Percentiles rank a stretch among this genome's conserved stretches.
Conservation (phyloP, 2,113 vertebrate species). For the Polypterus senegalus region DNA sequence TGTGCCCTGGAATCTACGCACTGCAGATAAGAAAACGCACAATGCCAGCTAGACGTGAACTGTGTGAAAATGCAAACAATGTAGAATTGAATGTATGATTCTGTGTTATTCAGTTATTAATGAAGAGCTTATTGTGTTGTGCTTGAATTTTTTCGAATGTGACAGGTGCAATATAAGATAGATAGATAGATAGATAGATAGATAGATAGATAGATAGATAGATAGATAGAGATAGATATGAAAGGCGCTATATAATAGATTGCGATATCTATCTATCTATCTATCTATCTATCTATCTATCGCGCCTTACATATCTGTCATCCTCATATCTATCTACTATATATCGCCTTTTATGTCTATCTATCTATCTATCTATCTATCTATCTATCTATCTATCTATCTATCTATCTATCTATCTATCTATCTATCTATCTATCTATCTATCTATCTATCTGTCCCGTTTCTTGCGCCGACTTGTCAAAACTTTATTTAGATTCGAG, state of each 20-base stretch:
- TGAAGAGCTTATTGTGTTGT: not conserved
- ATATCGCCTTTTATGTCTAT: no score
- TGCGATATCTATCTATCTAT: no score
- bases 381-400: not conserved
- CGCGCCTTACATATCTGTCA: no score
- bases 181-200: constrained; percentile 9
- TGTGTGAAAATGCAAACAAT: not conserved
- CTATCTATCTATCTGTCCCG: not conserved
- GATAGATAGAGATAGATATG: constrained; percentile 9
- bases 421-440: not conserved
- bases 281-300: no score
- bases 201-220: constrained; percentile 12
- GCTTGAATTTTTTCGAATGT: no score
- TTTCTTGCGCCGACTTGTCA: no score
- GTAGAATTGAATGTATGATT: constrained; percentile 6
- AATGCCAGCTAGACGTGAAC: no score
- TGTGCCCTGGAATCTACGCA: no score
- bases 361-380: not conserved
- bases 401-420: not conserved
- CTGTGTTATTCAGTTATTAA: not conserved
- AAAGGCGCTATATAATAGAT: not conserved
- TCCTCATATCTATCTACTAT: no score
- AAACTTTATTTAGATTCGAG: no score
- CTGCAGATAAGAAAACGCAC: no score
- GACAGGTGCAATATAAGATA: constrained; percentile 10